These are phyloP conservation scores for Amphiprion ocellaris DNA, from an alignment of 2,113 vertebrate genomes.

Conservation along the genomic window DNA sequence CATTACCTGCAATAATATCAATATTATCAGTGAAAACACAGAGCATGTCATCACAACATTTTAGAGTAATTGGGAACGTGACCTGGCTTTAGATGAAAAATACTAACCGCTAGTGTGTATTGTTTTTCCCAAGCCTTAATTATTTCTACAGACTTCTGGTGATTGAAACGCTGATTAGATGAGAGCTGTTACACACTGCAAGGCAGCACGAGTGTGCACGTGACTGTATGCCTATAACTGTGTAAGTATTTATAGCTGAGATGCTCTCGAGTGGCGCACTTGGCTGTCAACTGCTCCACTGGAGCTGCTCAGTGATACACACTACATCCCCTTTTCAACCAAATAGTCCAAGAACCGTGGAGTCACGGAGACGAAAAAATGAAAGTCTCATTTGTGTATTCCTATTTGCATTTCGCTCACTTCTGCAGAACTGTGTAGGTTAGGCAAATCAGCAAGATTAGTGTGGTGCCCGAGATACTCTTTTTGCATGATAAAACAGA, in stretches of 20 bases:
- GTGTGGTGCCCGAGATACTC: neutral
- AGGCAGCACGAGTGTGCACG: slow-evolving; percentile 17
- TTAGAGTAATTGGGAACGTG: slow-evolving; percentile 76
- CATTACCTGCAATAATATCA: slow-evolving; percentile 76
- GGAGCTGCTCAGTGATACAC: neutral
- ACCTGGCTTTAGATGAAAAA: slow-evolving; percentile 71
- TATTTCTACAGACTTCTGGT: slow-evolving; percentile 69
- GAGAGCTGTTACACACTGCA: neutral
- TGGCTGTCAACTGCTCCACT: neutral
- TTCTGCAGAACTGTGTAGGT: neutral
- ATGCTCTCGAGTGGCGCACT: neutral
- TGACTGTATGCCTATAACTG: neutral
- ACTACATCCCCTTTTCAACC: neutral
- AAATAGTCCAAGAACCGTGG: neutral
- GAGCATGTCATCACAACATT: slow-evolving; percentile 73
- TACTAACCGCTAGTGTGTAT: slow-evolving; percentile 51
- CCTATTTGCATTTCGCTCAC: slow-evolving; percentile 16
- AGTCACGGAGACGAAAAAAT: neutral
- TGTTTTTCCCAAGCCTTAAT: slow-evolving; percentile 68
- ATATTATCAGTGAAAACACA: slow-evolving; percentile 80
- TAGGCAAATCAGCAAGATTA: slow-evolving; percentile 18
- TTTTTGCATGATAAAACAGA: neutral
- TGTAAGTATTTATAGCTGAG: neutral
- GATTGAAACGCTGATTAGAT: slow-evolving; percentile 55
- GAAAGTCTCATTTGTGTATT: slow-evolving; percentile 1